Conservation (phyloP, 2,888 invertebrate species). For the Ectropis crepuscularia region DNA sequence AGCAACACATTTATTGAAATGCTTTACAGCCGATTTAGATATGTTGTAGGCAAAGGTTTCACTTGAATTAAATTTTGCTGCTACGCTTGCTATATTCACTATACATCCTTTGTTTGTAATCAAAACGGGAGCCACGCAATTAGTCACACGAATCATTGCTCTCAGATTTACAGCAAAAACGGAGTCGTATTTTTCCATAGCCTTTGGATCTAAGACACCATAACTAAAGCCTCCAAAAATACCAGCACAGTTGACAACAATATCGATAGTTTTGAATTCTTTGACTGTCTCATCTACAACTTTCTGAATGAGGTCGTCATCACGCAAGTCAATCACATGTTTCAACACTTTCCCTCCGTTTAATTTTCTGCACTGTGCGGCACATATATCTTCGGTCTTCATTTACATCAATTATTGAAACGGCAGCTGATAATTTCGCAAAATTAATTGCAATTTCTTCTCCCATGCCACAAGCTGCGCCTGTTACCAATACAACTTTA, state of each 20-base stretch:
- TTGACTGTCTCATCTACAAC: slow-evolving; percentile 48
- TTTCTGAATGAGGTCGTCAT: slow-evolving; percentile 48
- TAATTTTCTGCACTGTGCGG: slow-evolving; percentile 48
- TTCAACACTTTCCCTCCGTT: slow-evolving; percentile 50
- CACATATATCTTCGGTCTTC: slow-evolving; percentile 42
- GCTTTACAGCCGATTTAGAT: slow-evolving; percentile 89
- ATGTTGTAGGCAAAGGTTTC: slow-evolving; percentile 80
- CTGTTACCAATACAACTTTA: slow-evolving; percentile 58
- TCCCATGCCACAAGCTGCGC: slow-evolving; percentile 59
- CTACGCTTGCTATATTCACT: slow-evolving; percentile 56
- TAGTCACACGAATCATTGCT: slow-evolving; percentile 50
- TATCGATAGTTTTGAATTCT: slow-evolving; percentile 52
- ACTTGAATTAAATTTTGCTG: slow-evolving; percentile 20
- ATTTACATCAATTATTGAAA: slow-evolving; percentile 54
- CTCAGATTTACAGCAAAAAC: slow-evolving; percentile 54
- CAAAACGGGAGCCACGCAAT: slow-evolving; percentile 45
- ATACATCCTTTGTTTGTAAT: slow-evolving; percentile 53
- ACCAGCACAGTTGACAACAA: slow-evolving; percentile 58
- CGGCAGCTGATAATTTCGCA: slow-evolving; percentile 54
- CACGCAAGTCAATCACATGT: slow-evolving; percentile 49
- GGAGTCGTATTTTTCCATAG: slow-evolving; percentile 51
- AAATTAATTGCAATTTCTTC: slow-evolving; percentile 54
- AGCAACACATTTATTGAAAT: slow-evolving; percentile 90
- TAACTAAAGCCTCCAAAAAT: slow-evolving; percentile 36
- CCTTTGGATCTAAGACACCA: slow-evolving; percentile 43